Conservation (phyloP, 2,888 invertebrate species). For the Carcina quercana region DNA sequence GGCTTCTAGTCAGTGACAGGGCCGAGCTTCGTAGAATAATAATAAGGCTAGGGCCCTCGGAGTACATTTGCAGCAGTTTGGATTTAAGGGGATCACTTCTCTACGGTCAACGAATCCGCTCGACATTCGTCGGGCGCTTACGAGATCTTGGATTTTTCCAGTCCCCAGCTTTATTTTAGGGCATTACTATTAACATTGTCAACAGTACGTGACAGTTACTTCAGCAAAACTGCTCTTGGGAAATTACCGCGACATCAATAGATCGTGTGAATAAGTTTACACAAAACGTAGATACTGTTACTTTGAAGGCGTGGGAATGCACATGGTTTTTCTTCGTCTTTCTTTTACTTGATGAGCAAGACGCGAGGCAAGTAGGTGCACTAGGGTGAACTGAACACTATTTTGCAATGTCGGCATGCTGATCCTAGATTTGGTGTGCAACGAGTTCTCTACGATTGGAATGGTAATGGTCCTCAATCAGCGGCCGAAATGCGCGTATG, state of each 20-base stretch:
- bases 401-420: constrained; percentile 30
- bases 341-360: not conserved
- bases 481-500: constrained; percentile 36
- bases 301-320: no score
- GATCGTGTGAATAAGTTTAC: no score
- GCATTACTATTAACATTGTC: no score
- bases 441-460: constrained; percentile 33
- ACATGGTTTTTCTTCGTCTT: no score
- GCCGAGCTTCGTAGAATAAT: constrained; percentile 20
- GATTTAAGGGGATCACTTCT: constrained; percentile 25
- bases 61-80: constrained; percentile 13
- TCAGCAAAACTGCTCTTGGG: no score
- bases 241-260: no score
- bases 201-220: no score
- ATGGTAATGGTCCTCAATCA: constrained; percentile 56
- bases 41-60: constrained; percentile 16
- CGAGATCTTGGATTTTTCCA: constrained; percentile 9
- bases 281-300: no score
- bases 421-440: constrained; percentile 36
- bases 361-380: constrained; percentile 4
- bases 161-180: no score
- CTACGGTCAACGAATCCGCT: constrained; percentile 21
- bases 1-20: constrained; percentile 3
- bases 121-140: constrained; percentile 24
- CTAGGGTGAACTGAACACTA: constrained; percentile 4